Conservation (phyloP, 1,140 invertebrate species). For the Leptopilina clavipes region DNA sequence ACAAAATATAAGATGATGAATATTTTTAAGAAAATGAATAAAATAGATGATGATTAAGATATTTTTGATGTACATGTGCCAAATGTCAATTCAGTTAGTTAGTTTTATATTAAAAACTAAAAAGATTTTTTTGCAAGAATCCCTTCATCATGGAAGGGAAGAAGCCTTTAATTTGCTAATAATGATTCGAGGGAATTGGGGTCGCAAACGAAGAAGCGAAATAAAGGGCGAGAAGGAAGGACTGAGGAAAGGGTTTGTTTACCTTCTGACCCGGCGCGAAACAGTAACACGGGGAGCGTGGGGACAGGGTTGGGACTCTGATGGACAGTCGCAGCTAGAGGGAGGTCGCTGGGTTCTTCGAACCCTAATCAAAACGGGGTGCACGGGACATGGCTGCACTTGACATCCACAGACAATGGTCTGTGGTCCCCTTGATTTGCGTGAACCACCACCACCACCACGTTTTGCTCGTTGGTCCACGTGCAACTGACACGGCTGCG, state of each 20-base stretch:
- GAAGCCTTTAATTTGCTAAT: not conserved
- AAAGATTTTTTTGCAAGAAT: too few relatives aligned
- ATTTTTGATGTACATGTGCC: too few relatives aligned
- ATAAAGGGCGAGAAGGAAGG: not conserved
- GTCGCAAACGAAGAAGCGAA: not conserved
- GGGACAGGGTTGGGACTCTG: constrained; percentile 66
- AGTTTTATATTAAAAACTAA: too few relatives aligned
- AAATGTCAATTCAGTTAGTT: too few relatives aligned
- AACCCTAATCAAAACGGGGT: constrained; percentile 70
- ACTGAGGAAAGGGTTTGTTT: constrained; percentile 48
- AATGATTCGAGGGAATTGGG: not conserved
- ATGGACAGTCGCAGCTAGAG: constrained; percentile 68
- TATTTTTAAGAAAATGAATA: too few relatives aligned
- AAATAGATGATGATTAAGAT: too few relatives aligned
- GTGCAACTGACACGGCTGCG: constrained; percentile 70
- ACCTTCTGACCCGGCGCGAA: constrained; percentile 63
- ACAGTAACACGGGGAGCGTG: constrained; percentile 60
- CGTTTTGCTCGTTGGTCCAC: constrained; percentile 67
- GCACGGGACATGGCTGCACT: constrained; percentile 71
- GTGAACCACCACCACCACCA: constrained; percentile 52
- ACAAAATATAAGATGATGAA: too few relatives aligned
- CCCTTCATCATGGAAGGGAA: not conserved
- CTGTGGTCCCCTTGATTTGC: constrained; percentile 66
- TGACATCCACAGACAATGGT: constrained; percentile 72
- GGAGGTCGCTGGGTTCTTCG: constrained; percentile 63